A percentile compares a stretch with the other conserved stretches of the same genome.
These are phyloP conservation scores for Epinotia demarniana DNA, from an alignment of 2,888 invertebrate species.

Conservation along the genomic window DNA sequence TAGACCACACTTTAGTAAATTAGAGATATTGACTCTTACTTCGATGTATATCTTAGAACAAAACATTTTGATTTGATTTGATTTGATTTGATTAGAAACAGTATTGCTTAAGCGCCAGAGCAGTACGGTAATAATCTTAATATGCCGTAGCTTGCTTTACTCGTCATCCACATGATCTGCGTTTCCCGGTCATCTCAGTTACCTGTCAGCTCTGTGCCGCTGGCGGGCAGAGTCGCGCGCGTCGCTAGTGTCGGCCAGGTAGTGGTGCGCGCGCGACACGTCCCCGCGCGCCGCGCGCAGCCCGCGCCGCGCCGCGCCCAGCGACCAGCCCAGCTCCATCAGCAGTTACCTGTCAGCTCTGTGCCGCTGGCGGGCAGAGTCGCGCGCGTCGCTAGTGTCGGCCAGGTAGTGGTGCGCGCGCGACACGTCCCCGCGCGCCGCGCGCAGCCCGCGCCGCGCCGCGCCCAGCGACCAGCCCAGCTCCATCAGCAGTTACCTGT, in stretches of 20 bases:
- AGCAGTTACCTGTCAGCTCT: too few species aligned
- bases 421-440: conserved; percentile 58
- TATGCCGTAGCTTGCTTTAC: neutral
- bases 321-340: conserved; percentile 86
- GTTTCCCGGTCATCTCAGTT: neutral
- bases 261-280: conserved; percentile 35
- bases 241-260: conserved; percentile 46
- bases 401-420: conserved; percentile 37
- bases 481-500: conserved; percentile 72
- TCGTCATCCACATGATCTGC: too few species aligned
- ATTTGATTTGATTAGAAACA: too few species aligned
- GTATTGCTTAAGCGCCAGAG: neutral
- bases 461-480: conserved; percentile 87
- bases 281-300: conserved; percentile 74
- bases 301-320: conserved; percentile 88
- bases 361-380: conserved; percentile 47
- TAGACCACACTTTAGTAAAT: too few species aligned
- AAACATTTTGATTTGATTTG: too few species aligned
- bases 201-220: conserved; percentile 50
- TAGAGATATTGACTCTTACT: too few species aligned
- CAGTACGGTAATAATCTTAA: too few species aligned
- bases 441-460: conserved; percentile 87
- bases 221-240: conserved; percentile 64
- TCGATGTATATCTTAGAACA: too few species aligned
- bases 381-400: conserved; percentile 65